Conservation (phyloP, 37 sponge, comb jelly and placozoan genomes). For the Hexactinellida sp. region DNA sequence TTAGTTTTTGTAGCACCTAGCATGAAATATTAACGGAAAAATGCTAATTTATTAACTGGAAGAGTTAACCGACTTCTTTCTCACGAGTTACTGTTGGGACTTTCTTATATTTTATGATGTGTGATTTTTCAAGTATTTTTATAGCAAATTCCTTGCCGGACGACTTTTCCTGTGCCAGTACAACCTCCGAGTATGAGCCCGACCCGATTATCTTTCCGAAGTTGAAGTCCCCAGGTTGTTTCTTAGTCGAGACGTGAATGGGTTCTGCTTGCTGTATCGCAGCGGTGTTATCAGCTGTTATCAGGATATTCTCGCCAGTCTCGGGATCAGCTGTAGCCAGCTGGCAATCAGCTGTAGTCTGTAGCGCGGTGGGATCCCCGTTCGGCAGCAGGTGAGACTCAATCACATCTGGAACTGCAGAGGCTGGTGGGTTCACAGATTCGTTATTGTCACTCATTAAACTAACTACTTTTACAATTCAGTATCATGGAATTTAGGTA, state of each 20-base stretch:
- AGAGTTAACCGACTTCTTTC: slow-evolving; percentile 37
- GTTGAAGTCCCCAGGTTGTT: slow-evolving; percentile 48
- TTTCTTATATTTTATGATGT: slow-evolving; percentile 87
- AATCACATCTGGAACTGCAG: too few species aligned
- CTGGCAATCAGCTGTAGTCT: too few species aligned
- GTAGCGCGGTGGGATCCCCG: too few species aligned
- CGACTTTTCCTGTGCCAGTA: slow-evolving; percentile 51
- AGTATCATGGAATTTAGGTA: too few species aligned
- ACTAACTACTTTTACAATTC: too few species aligned
- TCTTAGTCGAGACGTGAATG: slow-evolving; percentile 18
- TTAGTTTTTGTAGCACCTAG: slow-evolving; percentile 40
- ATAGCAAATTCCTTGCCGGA: slow-evolving; percentile 69
- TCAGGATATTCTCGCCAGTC: background rate
- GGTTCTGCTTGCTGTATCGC: background rate
- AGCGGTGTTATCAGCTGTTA: too few species aligned
- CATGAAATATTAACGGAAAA: background rate
- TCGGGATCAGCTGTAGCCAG: background rate
- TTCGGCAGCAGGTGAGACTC: too few species aligned
- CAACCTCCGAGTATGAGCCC: slow-evolving; percentile 77
- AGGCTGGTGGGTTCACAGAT: too few species aligned
- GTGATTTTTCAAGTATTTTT: slow-evolving; percentile 84
- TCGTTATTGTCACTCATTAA: too few species aligned
- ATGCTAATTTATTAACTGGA: background rate
- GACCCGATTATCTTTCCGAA: slow-evolving; percentile 82
- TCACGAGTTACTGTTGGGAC: slow-evolving; percentile 80